phyloP scores from a whole-genome alignment of 1,140 invertebrate species.

The Radopholus similis region DNA sequence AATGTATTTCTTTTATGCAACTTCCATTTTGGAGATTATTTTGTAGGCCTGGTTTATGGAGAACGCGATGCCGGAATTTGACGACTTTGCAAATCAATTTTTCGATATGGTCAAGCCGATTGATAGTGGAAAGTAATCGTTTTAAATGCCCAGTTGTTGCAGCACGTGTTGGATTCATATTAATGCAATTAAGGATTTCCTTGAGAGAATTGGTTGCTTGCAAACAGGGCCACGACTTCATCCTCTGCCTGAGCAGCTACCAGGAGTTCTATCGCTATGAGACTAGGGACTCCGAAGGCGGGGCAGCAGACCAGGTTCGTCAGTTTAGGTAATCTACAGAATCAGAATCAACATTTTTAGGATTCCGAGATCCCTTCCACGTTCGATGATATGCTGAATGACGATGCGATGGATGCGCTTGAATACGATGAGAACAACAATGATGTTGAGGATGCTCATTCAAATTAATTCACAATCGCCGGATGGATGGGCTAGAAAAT shows the following conservation, averaged over 20 bases:
- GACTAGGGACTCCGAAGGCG: conserved; percentile 10
- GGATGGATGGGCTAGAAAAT: too few relatives aligned
- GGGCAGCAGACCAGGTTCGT: background rate
- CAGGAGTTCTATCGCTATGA: conserved; percentile 26
- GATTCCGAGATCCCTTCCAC: conserved; percentile 3
- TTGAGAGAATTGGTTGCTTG: conserved; percentile 17
- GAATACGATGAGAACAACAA: background rate
- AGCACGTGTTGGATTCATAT: background rate
- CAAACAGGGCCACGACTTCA: conserved; percentile 27
- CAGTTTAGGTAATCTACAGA: background rate
- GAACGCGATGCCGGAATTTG: conserved; percentile 19
- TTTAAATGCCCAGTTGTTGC: background rate
- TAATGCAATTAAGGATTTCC: conserved; percentile 11
- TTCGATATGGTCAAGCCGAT: conserved; percentile 22
- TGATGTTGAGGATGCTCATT: too few relatives aligned
- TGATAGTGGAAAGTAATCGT: conserved; percentile 6
- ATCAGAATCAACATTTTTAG: too few relatives aligned
- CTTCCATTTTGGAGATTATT: background rate
- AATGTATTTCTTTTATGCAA: conserved; percentile 9
- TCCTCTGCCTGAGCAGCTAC: conserved; percentile 15
- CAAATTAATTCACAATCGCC: too few relatives aligned
- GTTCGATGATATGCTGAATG: conserved; percentile 4
- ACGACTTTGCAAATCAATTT: conserved; percentile 17
- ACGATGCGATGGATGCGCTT: background rate
- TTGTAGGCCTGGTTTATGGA: conserved; percentile 11